Evolutionary conservation across 2,797 vertebrate genomes (phyloP).

Genomic region (Halcyon chelicuti): DNA sequence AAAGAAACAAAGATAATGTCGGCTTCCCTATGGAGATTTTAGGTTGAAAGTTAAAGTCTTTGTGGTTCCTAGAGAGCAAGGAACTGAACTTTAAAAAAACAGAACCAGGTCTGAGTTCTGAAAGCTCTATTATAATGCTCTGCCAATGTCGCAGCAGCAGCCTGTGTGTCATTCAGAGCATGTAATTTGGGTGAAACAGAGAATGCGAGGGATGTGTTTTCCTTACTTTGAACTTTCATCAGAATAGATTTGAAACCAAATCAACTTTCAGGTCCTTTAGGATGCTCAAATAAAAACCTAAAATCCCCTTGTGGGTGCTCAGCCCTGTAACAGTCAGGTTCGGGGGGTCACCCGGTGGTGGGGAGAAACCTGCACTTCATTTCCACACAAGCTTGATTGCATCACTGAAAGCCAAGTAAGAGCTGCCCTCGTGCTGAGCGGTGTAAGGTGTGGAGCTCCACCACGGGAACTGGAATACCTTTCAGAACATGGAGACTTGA

Average conservation of each 20-base stretch:
- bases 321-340: not conserved
- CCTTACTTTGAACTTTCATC: not conserved
- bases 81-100: not conserved
- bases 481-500: not conserved
- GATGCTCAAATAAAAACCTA: not conserved
- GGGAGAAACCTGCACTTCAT: not conserved
- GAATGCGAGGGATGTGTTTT: not conserved
- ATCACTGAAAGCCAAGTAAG: not conserved
- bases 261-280: not conserved
- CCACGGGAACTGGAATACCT: not conserved
- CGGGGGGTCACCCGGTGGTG: not conserved
- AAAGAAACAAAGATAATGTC: not conserved
- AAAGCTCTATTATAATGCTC: not conserved
- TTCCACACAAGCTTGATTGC: not conserved
- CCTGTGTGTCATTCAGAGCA: rapidly evolving
- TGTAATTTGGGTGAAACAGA: not conserved
- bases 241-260: not conserved
- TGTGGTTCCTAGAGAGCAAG: not conserved
- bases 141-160: not conserved
- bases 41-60: not conserved
- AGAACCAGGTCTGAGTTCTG: not conserved
- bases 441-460: not conserved
- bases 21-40: not conserved
- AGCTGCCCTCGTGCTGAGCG: not conserved
- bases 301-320: not conserved